Percentiles rank a stretch among this genome's conserved stretches.
These are phyloP conservation scores for Clarias platycephalus DNA, from an alignment of 2,797 vertebrate genomes.

Conservation along the genomic window DNA sequence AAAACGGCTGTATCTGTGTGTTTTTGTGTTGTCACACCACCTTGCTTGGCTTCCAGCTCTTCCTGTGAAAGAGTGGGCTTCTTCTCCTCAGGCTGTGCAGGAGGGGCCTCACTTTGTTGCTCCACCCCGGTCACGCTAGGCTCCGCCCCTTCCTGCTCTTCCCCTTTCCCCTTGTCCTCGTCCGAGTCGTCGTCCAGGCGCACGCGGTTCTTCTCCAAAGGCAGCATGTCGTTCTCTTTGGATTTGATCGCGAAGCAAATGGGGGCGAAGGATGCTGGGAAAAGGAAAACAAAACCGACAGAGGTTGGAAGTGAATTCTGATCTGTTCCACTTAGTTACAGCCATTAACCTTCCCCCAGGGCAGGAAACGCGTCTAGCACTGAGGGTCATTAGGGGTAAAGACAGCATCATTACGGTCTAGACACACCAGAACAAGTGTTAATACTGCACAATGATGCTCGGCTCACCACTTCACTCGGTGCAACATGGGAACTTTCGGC, in stretches of 20 bases:
- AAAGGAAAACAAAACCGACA: background rate
- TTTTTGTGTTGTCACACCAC: conserved; percentile 62
- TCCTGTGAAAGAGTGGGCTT: conserved; percentile 86
- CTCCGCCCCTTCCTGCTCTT: conserved; percentile 73
- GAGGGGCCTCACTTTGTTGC: conserved; percentile 62
- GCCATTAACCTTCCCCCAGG: conserved; percentile 40
- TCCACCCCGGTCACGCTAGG: conserved; percentile 62
- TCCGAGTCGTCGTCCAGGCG: conserved; percentile 94
- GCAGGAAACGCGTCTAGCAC: conserved; percentile 11
- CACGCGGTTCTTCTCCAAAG: conserved; percentile 94
- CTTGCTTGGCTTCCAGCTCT: conserved; percentile 96
- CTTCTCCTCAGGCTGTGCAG: conserved; percentile 80
- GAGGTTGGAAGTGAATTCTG: conserved; percentile 28
- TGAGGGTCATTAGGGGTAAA: conserved; percentile 41
- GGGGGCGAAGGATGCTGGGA: conserved; percentile 90
- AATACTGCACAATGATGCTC: background rate
- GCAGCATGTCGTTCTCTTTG: conserved; percentile 94
- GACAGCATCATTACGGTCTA: conserved; percentile 28
- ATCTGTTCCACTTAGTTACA: conserved; percentile 33
- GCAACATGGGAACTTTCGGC: conserved; percentile 6
- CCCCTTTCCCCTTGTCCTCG: conserved; percentile 83
- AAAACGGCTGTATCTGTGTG: background rate
- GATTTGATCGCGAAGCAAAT: conserved; percentile 97
- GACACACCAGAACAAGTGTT: conserved; percentile 20
- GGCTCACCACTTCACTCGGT: background rate